phyloP scores from a whole-genome alignment of 2,797 vertebrate species.

The Ara ararauna region DNA sequence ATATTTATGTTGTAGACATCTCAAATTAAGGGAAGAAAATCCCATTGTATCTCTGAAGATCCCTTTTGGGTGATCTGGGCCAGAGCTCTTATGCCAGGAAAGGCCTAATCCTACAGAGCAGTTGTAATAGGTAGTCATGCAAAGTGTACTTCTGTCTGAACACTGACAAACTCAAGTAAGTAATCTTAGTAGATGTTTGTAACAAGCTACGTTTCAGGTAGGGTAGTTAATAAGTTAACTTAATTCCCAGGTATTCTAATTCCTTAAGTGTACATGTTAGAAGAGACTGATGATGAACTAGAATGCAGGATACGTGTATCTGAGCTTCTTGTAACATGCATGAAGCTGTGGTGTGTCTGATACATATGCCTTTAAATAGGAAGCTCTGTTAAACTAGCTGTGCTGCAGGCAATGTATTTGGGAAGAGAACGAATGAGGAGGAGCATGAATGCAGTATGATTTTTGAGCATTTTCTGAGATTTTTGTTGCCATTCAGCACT shows the following conservation, averaged over 20 bases:
- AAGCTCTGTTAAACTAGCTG: neutral
- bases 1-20: neutral
- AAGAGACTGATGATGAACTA: neutral
- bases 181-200: neutral
- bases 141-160: neutral
- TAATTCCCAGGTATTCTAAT: neutral
- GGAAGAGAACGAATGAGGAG: neutral
- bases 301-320: neutral
- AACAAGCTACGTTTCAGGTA: neutral
- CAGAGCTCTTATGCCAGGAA: neutral
- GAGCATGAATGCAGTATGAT: neutral
- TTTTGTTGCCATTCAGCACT: neutral
- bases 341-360: neutral
- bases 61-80: neutral
- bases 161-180: fast-evolving
- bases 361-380: neutral
- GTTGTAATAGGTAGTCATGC: neutral
- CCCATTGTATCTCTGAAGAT: neutral
- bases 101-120: neutral
- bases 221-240: neutral
- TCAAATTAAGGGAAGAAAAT: neutral
- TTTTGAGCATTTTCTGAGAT: neutral
- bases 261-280: neutral
- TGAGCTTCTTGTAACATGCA: neutral
- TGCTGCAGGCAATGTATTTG: neutral